Conservation (phyloP, 2,797 vertebrate species). For the Siniperca scherzeri region DNA sequence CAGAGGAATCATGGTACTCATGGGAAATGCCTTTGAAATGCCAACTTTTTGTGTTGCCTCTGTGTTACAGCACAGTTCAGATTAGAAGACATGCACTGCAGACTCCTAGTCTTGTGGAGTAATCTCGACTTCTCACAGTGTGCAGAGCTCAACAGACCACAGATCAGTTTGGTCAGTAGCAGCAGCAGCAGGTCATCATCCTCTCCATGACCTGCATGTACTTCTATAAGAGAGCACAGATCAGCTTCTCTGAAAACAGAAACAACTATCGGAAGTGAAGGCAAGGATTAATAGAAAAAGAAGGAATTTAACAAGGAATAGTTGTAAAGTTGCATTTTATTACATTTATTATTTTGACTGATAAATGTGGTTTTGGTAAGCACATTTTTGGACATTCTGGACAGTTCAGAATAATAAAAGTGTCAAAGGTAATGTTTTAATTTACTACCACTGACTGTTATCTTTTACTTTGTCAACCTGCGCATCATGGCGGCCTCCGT, state of each 20-base stretch:
- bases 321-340: background rate
- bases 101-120: background rate
- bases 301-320: slow-evolving; percentile 2
- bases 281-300: background rate
- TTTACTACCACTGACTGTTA: background rate
- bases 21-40: slow-evolving; percentile 16
- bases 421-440: background rate
- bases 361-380: background rate
- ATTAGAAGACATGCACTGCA: background rate
- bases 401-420: background rate
- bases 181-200: slow-evolving; percentile 28
- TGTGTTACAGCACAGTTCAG: background rate
- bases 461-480: background rate
- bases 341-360: background rate
- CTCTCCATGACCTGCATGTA: background rate
- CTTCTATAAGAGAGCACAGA: background rate
- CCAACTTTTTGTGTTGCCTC: background rate
- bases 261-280: slow-evolving; percentile 9
- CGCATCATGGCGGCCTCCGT: background rate
- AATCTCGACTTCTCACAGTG: background rate
- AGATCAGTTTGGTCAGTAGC: background rate
- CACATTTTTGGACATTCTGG: background rate
- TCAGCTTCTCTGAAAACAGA: slow-evolving; percentile 38
- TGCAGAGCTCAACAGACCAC: background rate
- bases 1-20: background rate